Percentiles rank a stretch among this genome's conserved stretches.
Conservation (phyloP, 2,888 invertebrate species). For the Apotomis betuletana region DNA sequence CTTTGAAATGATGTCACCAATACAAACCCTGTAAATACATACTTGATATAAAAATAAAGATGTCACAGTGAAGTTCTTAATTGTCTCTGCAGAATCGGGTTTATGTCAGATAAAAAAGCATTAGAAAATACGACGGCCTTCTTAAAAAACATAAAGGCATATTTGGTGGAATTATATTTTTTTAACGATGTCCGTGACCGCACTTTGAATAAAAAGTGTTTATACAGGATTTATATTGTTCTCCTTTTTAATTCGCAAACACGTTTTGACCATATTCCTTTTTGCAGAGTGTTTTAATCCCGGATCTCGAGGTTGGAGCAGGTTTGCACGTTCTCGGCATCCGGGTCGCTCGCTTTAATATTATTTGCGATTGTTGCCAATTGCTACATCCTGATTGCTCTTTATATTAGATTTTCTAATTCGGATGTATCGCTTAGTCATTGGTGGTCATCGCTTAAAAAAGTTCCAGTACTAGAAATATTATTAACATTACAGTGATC, state of each 20-base stretch:
- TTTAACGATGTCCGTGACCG: constrained; percentile 20
- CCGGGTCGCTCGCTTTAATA: constrained; percentile 58
- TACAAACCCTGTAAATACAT: not conserved
- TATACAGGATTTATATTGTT: constrained; percentile 41
- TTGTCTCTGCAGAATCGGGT: not conserved
- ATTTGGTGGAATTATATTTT: constrained; percentile 23
- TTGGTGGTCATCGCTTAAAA: constrained; percentile 43
- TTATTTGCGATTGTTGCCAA: constrained; percentile 44
- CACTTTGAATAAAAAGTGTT: constrained; percentile 29
- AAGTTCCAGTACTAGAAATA: constrained; percentile 41
- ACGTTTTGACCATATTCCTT: constrained; percentile 42
- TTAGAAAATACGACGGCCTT: not conserved
- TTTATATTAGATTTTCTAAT: constrained; percentile 36
- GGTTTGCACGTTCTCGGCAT: constrained; percentile 48
- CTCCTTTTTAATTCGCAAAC: constrained; percentile 36
- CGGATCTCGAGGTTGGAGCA: constrained; percentile 44
- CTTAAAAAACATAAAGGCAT: constrained; percentile 7
- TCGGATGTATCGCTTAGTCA: constrained; percentile 45
- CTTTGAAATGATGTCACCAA: constrained; percentile 17
- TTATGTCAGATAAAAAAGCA: not conserved
- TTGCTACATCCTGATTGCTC: constrained; percentile 36
- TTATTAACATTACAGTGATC: constrained; percentile 45
- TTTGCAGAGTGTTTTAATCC: constrained; percentile 49
- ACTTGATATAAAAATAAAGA: not conserved
- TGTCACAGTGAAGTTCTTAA: not conserved